phyloP scores from a whole-genome alignment of 2,797 vertebrate species.

The Kryptolebias ocellatus region DNA sequence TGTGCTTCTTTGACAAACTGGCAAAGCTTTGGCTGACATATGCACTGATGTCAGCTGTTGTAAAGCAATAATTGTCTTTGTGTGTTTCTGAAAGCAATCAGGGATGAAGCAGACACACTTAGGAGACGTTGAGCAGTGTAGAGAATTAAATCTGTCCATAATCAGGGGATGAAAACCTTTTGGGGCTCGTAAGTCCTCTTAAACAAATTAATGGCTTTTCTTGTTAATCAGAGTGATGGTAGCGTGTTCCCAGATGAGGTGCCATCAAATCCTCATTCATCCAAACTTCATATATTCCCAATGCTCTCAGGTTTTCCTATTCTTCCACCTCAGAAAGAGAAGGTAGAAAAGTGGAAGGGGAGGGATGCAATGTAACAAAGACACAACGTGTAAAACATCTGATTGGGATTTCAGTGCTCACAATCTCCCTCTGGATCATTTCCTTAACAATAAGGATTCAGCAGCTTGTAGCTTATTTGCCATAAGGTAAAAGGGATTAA shows the following conservation, averaged over 20 bases:
- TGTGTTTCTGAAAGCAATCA: conserved; percentile 10
- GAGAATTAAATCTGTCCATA: conserved; percentile 57
- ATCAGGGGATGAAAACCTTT: conserved; percentile 43
- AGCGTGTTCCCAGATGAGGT: conserved; percentile 55
- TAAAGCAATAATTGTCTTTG: conserved; percentile 18
- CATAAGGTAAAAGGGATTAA: conserved; percentile 1
- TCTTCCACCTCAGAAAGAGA: conserved; percentile 41
- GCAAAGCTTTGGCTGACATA: too few species aligned
- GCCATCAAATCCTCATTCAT: conserved; percentile 63
- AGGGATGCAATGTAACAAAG: too few species aligned
- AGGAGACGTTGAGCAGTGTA: conserved; percentile 34
- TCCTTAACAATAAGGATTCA: conserved; percentile 1
- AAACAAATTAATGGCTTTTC: conserved; percentile 71
- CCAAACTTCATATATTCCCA: conserved; percentile 49
- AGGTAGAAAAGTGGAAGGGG: not conserved
- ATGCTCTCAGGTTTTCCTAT: conserved; percentile 41
- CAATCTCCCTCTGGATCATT: conserved; percentile 17
- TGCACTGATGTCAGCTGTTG: not conserved
- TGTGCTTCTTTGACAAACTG: too few species aligned
- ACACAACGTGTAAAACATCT: not conserved
- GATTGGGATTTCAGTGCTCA: not conserved
- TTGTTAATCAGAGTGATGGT: conserved; percentile 29
- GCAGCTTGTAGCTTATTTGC: conserved; percentile 5
- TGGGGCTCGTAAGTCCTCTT: conserved; percentile 62
- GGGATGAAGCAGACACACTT: conserved; percentile 29